A percentile compares a stretch with the other conserved stretches of the same genome.
Evolutionary conservation across 1,140 invertebrate genomes (phyloP).

Genomic region (Drosophila santomea): DNA sequence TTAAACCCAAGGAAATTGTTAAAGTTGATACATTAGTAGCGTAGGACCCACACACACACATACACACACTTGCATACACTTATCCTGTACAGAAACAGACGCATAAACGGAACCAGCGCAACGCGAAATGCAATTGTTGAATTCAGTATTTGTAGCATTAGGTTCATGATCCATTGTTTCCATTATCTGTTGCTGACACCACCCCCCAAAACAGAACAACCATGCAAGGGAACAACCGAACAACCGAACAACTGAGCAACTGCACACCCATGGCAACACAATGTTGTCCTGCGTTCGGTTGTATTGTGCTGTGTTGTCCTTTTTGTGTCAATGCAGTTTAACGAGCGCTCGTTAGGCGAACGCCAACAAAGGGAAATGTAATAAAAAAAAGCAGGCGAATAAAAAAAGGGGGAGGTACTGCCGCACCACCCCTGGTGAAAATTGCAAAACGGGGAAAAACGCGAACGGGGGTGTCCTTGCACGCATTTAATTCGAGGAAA

Average conservation of each 20-base stretch:
- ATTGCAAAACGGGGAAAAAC: constrained; percentile 14
- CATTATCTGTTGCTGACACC: constrained; percentile 73
- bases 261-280: constrained; percentile 36
- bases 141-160: constrained; percentile 72
- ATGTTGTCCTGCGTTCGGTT: constrained; percentile 53
- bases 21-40: constrained; percentile 76
- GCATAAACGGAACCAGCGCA: constrained; percentile 45
- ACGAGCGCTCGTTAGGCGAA: constrained; percentile 76
- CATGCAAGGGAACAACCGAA: neutral
- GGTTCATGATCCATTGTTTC: constrained; percentile 79
- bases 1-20: constrained; percentile 72
- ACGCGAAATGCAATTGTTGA: constrained; percentile 77
- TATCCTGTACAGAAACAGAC: constrained; percentile 35
- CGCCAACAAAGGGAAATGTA: constrained; percentile 70
- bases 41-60: constrained; percentile 31
- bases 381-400: constrained; percentile 58
- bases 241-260: constrained; percentile 1
- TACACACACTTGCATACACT: constrained; percentile 14
- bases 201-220: neutral
- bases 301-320: constrained; percentile 75
- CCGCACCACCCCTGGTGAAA: constrained; percentile 4
- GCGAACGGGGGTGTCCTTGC: constrained; percentile 14
- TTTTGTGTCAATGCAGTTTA: constrained; percentile 80
- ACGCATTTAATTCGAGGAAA: constrained; percentile 46
- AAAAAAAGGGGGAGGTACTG: constrained; percentile 1